Evolutionary conservation across 2,113 vertebrate genomes (phyloP), one percentile per base, ranked within the genome.

Genomic region (Capricornis sumatraensis): DNA sequence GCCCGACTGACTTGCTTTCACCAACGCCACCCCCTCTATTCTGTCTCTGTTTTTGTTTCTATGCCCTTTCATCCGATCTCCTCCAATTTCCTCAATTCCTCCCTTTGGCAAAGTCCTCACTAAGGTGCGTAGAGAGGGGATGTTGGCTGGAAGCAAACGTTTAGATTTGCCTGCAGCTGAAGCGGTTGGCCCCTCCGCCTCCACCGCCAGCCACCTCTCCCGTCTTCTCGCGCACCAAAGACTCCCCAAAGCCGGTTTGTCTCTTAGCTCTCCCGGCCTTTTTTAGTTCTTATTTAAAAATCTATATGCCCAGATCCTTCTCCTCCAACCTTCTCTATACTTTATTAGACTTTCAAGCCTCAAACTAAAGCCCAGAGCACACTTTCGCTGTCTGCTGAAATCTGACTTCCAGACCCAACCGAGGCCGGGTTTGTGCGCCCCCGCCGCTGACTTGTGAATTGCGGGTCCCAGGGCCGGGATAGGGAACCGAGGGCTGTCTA

Each of bases 381-480:
- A 85, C 33, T 91, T 89, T 33, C 16, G 7, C 67, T 50, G 86
- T 50, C 90, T 87, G 25, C 81, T 5, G 47, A 40, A 91, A 94
- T 8, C 79, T 67, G 62, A 82, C 16, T 33, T 92, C 60, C 21
- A 55, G 45, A 89, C 71, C 55, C 82, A 33, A 84, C 25, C 0
- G 17, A 90, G 28, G 90, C 87, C 87, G 6, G 10, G 13, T n/a
- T 71, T 30, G 52, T 71, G 92, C 50, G 17, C 40, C 79, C 89
- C 83, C 12, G 86, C 52, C 40, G 10, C 91, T 36, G 91, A 87
- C 25, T 92, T 97, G 52, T 8, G 58, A n/a, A 95, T 87, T 90
- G 94, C 6, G n/a, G 60, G 91, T 99, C 96, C 99, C 99, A 98
- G 99, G 99, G 95, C 99, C 98, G 25, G 82, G 64, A 43, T 36